Percentiles rank a stretch among this genome's conserved stretches.
These are phyloP conservation scores for Alosa sapidissima DNA, from an alignment of 2,797 vertebrate genomes.

Conservation along the genomic window DNA sequence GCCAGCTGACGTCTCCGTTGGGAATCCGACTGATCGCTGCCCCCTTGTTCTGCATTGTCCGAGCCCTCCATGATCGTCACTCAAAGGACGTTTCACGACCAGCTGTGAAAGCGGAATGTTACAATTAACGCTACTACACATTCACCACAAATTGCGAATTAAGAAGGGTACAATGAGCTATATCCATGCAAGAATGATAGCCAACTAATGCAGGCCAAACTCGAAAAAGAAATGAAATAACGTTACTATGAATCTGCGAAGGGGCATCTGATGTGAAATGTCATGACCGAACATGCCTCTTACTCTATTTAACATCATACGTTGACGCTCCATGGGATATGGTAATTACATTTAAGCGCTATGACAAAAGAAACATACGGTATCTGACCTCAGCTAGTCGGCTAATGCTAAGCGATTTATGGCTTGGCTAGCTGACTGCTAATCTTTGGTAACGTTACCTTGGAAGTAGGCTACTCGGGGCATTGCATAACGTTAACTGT, in stretches of 20 bases:
- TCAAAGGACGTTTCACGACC: constrained; percentile 52
- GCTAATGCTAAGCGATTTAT: background rate
- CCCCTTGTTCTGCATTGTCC: constrained; percentile 88
- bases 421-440: background rate
- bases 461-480: background rate
- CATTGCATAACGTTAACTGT: background rate
- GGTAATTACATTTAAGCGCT: no score
- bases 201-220: background rate
- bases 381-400: background rate
- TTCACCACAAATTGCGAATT: background rate
- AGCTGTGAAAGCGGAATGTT: background rate
- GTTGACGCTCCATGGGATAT: background rate
- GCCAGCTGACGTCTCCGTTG: constrained; percentile 93
- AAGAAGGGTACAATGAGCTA: background rate
- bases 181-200: background rate
- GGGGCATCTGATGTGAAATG: no score
- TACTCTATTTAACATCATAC: background rate
- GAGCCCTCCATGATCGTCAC: constrained; percentile 84
- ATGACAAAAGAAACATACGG: background rate
- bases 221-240: background rate
- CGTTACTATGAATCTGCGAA: background rate
- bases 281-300: background rate
- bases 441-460: background rate
- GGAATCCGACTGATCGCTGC: constrained; percentile 86
- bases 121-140: background rate